phyloP scores from a whole-genome alignment of 1,140 invertebrate genomes.

The Asobara japonica region DNA sequence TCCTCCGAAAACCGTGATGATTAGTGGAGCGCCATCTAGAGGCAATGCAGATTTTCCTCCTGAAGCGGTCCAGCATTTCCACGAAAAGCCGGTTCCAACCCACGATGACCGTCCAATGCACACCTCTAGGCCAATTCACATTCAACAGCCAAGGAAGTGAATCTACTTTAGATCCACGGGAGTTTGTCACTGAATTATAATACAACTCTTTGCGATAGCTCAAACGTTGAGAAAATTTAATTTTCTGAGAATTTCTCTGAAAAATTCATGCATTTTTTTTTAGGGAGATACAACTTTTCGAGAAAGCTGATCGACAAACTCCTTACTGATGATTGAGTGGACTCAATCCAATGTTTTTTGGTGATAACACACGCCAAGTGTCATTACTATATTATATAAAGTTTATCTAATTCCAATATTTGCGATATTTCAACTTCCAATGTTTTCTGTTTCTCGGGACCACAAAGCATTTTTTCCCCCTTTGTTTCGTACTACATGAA shows the following conservation, averaged over 20 bases:
- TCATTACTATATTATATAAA: neutral
- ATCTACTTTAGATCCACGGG: neutral
- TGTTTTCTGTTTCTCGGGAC: conserved; percentile 8
- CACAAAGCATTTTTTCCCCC: conserved; percentile 21
- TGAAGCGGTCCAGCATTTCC: conserved; percentile 82
- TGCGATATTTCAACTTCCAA: neutral
- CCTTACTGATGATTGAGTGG: neutral
- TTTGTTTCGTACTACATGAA: neutral
- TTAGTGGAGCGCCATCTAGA: conserved; percentile 81
- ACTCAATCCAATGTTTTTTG: neutral
- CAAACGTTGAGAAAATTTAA: neutral
- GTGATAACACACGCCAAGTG: no score
- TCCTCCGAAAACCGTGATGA: conserved; percentile 79
- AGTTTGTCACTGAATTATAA: no score
- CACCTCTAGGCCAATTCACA: conserved; percentile 70
- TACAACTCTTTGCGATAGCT: no score
- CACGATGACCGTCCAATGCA: conserved; percentile 70
- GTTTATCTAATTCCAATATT: neutral
- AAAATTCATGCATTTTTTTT: no score
- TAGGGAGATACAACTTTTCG: neutral
- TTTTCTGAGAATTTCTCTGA: no score
- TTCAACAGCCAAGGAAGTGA: conserved; percentile 84
- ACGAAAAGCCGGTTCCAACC: conserved; percentile 79
- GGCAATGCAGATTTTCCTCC: conserved; percentile 89
- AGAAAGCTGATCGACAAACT: neutral